Conservation (phyloP, 2,113 vertebrate species). For the Haemorhous mexicanus region DNA sequence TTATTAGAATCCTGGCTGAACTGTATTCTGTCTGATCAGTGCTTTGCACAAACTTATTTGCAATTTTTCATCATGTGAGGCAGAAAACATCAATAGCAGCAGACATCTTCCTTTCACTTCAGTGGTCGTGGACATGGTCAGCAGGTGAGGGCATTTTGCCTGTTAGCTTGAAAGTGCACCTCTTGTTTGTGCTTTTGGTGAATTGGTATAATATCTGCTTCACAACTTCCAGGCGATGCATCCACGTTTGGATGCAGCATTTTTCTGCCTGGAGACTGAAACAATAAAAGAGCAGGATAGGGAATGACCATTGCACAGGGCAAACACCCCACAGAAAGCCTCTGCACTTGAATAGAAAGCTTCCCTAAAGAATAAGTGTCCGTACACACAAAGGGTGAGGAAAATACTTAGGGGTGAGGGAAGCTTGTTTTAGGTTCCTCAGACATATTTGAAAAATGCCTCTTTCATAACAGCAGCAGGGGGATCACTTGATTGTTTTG, state of each 20-base stretch:
- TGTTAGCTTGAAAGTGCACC: neutral
- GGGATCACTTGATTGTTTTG: neutral
- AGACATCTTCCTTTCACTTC: neutral
- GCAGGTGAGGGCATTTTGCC: neutral
- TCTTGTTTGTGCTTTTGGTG: neutral
- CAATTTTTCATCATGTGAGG: fast-evolving
- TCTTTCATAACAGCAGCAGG: neutral
- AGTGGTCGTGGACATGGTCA: fast-evolving
- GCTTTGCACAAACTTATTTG: neutral
- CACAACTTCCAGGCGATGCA: neutral
- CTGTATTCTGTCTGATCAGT: fast-evolving
- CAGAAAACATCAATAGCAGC: fast-evolving
- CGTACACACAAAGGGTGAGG: neutral
- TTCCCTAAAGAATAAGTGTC: neutral
- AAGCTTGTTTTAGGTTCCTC: neutral
- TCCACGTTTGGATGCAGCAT: neutral
- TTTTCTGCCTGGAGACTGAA: neutral
- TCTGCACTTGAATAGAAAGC: neutral
- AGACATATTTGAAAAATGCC: neutral
- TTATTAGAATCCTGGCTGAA: neutral
- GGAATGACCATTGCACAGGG: neutral
- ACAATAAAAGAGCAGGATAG: neutral
- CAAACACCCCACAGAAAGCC: neutral
- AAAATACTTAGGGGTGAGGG: neutral
- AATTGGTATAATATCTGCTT: neutral